A percentile compares a stretch with the other conserved stretches of the same genome.
phyloP scores from a whole-genome alignment of 2,888 invertebrate genomes.

The Steinernema scapterisci region DNA sequence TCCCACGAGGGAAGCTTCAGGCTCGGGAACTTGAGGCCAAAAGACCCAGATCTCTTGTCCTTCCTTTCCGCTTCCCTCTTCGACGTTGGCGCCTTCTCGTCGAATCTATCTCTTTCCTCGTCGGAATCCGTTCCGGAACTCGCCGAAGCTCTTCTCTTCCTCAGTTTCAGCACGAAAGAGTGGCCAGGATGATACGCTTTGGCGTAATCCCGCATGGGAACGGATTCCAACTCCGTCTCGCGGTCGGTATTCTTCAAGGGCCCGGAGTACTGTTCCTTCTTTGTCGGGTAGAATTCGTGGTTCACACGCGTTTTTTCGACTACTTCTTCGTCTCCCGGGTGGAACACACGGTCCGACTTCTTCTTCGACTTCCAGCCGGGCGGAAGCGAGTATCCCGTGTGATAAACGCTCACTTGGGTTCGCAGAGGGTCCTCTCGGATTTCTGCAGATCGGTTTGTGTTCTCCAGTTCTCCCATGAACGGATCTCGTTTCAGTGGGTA shows the following conservation, averaged over 20 bases:
- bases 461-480: constrained; percentile 37
- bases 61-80: constrained; percentile 1
- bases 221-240: constrained; percentile 21
- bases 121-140: neutral
- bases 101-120: constrained; percentile 19
- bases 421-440: constrained; percentile 38
- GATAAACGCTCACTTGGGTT: constrained; percentile 28
- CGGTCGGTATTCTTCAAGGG: neutral
- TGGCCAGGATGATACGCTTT: constrained; percentile 26
- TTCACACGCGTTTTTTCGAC: constrained; percentile 18
- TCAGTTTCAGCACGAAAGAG: neutral
- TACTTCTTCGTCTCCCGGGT: constrained; percentile 34
- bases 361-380: constrained; percentile 9
- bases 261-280: neutral
- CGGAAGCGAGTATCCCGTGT: constrained; percentile 17
- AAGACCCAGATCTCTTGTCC: neutral
- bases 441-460: constrained; percentile 1
- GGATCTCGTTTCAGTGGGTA: constrained; percentile 24
- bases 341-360: constrained; percentile 18
- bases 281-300: neutral
- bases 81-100: neutral
- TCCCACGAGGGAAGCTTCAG: constrained; percentile 17
- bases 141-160: neutral
- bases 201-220: constrained; percentile 27
- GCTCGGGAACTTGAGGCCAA: constrained; percentile 17